phyloP scores from a whole-genome alignment of 1,140 invertebrate species.

The Panulirus ornatus region DNA sequence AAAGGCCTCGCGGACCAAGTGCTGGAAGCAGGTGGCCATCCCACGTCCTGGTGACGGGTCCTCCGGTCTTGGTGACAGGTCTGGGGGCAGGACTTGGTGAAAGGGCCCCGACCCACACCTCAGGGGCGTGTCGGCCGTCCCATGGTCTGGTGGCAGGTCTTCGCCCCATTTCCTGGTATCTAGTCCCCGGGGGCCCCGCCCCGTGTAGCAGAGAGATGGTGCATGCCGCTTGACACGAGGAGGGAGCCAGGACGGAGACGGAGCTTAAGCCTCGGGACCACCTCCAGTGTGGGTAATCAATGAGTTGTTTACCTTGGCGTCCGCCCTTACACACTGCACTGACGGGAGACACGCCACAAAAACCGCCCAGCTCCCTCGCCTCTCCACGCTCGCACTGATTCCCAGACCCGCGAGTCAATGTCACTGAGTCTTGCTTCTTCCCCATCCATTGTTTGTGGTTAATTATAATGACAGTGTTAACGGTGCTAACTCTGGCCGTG shows the following conservation, averaged over 20 bases:
- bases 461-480: too few species aligned
- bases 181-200: not conserved
- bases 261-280: slow-evolving; percentile 19
- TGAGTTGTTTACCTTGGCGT: slow-evolving; percentile 67
- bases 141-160: not conserved
- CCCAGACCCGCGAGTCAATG: too few species aligned
- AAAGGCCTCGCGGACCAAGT: too few species aligned
- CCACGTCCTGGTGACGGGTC: too few species aligned
- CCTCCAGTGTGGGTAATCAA: slow-evolving; percentile 61
- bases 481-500: too few species aligned
- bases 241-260: not conserved
- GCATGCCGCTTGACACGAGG: too few species aligned
- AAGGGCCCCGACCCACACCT: not conserved
- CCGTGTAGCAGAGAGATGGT: not conserved
- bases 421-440: too few species aligned
- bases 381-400: slow-evolving; percentile 17
- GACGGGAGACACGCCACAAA: slow-evolving; percentile 57
- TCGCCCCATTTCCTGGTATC: not conserved
- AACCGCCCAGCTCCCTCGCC: slow-evolving; percentile 20
- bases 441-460: too few species aligned
- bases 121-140: too few species aligned
- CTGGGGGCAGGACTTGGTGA: not conserved
- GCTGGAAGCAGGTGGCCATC: too few species aligned
- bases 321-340: slow-evolving; percentile 44
- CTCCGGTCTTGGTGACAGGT: not conserved